Conservation (phyloP, 2,888 invertebrate species). For the Melanotus villosus region DNA sequence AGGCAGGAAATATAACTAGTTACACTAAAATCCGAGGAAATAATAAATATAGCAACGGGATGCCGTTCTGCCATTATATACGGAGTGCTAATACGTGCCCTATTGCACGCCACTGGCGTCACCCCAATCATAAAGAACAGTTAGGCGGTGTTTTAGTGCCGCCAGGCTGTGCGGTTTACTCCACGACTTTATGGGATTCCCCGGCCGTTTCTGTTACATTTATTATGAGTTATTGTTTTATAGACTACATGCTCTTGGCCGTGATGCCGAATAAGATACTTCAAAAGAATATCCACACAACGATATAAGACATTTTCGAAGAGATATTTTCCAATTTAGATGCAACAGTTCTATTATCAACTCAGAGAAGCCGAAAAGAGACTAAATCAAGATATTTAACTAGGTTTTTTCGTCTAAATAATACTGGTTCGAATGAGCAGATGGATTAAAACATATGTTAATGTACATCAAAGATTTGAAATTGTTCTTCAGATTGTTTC, state of each 20-base stretch:
- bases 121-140: slow-evolving; percentile 56
- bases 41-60: slow-evolving; percentile 31
- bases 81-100: slow-evolving; percentile 35
- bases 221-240: slow-evolving; percentile 57
- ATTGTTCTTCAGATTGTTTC: too few species aligned
- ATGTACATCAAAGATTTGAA: too few species aligned
- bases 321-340: background rate
- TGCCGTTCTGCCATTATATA: slow-evolving; percentile 30
- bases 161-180: slow-evolving; percentile 53
- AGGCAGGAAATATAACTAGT: slow-evolving; percentile 5
- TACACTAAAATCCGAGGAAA: slow-evolving; percentile 15
- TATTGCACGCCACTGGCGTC: slow-evolving; percentile 38
- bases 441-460: too few species aligned
- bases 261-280: slow-evolving; percentile 43
- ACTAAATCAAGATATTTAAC: too few species aligned
- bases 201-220: slow-evolving; percentile 52
- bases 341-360: too few species aligned
- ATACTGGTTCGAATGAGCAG: too few species aligned
- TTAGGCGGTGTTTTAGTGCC: slow-evolving; percentile 55
- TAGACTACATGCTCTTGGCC: slow-evolving; percentile 53
- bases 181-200: slow-evolving; percentile 52
- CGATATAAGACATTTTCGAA: background rate
- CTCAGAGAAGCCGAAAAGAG: too few species aligned
- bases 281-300: background rate
- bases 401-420: too few species aligned